Evolutionary conservation across 2,113 vertebrate species (phyloP).

Genomic region (Dasyurus viverrinus): DNA sequence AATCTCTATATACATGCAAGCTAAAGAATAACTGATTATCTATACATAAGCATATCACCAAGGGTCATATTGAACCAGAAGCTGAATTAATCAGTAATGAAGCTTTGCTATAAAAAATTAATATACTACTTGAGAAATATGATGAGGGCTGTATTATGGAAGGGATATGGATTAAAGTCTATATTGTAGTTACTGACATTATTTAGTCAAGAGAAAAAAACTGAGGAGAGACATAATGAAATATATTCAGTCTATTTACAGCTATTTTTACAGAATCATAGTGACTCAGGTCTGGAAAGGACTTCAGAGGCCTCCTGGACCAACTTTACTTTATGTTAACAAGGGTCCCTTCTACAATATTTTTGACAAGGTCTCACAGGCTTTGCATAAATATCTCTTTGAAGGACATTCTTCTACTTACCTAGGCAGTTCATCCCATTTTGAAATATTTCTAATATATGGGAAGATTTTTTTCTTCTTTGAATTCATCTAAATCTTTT

Average conservation of each 20-base stretch:
- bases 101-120: conserved; percentile 34
- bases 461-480: not conserved
- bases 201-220: not conserved
- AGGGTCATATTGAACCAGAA: conserved; percentile 3
- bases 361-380: not conserved
- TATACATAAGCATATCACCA: not conserved
- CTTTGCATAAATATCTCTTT: not conserved
- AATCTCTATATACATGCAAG: not conserved
- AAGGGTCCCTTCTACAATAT: not conserved
- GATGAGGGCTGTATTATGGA: not conserved
- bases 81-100: conserved; percentile 19
- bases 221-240: not conserved
- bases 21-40: conserved; percentile 22
- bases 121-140: not conserved
- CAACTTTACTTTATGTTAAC: not conserved
- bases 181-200: not conserved
- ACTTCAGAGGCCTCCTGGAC: not conserved
- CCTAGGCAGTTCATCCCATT: not conserved
- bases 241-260: not conserved
- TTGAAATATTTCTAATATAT: not conserved
- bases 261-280: not conserved
- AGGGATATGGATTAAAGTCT: not conserved
- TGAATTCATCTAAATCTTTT: not conserved
- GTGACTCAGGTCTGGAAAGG: not conserved
- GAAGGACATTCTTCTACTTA: not conserved